Base-by-base conservation (phyloP, 2,113 vertebrate genomes). In the Gallinago media region DNA sequence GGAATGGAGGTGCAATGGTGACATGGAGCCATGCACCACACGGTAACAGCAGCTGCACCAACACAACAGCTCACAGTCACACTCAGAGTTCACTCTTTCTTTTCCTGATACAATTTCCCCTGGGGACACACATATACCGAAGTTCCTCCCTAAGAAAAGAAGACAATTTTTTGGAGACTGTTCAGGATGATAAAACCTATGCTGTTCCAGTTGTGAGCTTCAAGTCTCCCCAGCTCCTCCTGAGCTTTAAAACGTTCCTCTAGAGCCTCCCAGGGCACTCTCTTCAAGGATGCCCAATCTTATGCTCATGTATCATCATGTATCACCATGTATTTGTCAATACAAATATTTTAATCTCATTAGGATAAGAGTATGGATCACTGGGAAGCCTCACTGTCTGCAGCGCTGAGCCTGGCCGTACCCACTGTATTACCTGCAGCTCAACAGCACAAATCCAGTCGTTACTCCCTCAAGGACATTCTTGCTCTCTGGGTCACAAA, bases 11-110 rank as follows among this genome's bases (percentile, higher is more conserved):
- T 4, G 29, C 44, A 29, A 10, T 3, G 42, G 22, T 61, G 49
- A 38, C 12, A 6, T 2, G n/a, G 50, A 42, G 54, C 75, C 29
- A 31, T 0, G 8, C 42, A 70, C 31, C 15, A 3, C 26, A 4
- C 0, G 15, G 40, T 12, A 84, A 12, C 16, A 40, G 74, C 55
- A 89, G 58, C 49, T 80, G 54, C 49, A 65, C 40, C 59, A 76
- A 3, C 26, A 15, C 38, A 68, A 34, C 50, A 74, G 49, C 76
- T 67, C 1, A 1, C n/a, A n/a, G 59, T 46, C 70, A 32, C 46
- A 9, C 63, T 58, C 31, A 18, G 42, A n/a, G 38, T 56, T 71
- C 89, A 71, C 12, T 14, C 17, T 49, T 50, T 38, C 46, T 36
- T 61, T 8, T 31, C 38, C 40, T 18, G 12, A 54, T 25, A 62